A percentile compares a stretch with the other conserved stretches of the same genome.
phyloP scores from a whole-genome alignment of 2,113 vertebrate species.

The Mesitornis unicolor region DNA sequence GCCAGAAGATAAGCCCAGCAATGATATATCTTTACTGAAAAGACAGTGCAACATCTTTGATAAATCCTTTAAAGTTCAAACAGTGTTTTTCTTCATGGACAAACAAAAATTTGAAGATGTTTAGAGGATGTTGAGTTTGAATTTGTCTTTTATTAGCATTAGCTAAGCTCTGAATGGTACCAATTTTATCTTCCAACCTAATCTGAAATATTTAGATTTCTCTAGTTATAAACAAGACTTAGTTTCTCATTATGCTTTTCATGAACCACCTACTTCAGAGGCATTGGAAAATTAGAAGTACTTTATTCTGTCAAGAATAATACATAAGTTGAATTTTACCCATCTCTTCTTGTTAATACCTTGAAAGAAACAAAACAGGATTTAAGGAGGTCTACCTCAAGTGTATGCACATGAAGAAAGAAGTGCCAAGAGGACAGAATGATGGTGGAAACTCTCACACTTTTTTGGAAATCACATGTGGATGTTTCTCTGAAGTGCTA shows the following conservation, averaged over 20 bases:
- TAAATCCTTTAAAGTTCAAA: conserved; percentile 80
- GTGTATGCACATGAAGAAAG: not conserved
- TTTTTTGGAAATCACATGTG: not conserved
- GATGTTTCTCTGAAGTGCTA: not conserved
- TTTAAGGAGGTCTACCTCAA: not conserved
- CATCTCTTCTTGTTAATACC: not conserved
- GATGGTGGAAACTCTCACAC: not conserved
- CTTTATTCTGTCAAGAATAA: conserved; percentile 76
- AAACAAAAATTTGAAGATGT: conserved; percentile 70
- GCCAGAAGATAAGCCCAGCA: not conserved
- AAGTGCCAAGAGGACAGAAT: not conserved
- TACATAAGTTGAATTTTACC: conserved; percentile 72
- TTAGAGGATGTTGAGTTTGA: conserved; percentile 76
- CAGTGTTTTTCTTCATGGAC: conserved; percentile 78
- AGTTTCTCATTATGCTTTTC: conserved; percentile 73
- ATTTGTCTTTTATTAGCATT: conserved; percentile 81
- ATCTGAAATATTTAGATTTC: conserved; percentile 81
- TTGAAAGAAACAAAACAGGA: not conserved
- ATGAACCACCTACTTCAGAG: conserved; percentile 67
- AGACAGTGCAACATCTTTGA: conserved; percentile 72
- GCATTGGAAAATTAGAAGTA: conserved; percentile 79
- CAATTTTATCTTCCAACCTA: conserved; percentile 70
- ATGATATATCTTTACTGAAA: conserved; percentile 64
- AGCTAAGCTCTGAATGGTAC: conserved; percentile 73
- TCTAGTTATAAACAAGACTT: conserved; percentile 80